Conservation (phyloP, 2,797 vertebrate genomes). For the Florisuga fusca region DNA sequence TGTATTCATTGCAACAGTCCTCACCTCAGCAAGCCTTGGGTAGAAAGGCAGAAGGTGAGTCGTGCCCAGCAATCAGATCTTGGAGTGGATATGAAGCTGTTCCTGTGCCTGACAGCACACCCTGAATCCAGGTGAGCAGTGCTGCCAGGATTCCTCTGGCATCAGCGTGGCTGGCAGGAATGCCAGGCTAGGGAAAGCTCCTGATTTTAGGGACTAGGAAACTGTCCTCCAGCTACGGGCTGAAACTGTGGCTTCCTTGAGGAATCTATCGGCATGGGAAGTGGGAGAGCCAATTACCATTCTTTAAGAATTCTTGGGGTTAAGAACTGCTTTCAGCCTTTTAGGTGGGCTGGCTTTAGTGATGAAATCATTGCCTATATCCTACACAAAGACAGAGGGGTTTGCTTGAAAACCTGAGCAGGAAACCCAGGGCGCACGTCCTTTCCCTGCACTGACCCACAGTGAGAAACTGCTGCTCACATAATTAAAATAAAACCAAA, state of each 20-base stretch:
- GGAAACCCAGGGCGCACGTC: background rate
- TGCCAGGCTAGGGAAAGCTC: background rate
- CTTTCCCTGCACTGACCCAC: background rate
- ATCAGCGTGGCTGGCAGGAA: background rate
- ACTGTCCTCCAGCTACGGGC: background rate
- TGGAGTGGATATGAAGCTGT: background rate
- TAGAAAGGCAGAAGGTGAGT: background rate
- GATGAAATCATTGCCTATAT: background rate
- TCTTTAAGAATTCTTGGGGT: background rate
- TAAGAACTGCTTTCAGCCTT: background rate
- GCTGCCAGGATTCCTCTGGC: background rate
- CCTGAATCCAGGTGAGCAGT: background rate
- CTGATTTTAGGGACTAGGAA: background rate
- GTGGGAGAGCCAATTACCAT: background rate
- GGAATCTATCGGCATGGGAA: background rate
- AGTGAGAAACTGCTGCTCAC: background rate
- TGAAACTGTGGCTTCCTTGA: background rate
- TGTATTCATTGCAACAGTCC: background rate
- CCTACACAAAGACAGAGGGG: background rate
- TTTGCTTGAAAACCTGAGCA: background rate
- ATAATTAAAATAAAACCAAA: too few species aligned
- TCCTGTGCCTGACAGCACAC: background rate
- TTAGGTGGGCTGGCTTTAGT: background rate
- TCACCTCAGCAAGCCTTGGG: background rate
- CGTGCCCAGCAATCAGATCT: background rate